Evolutionary conservation across 2,888 invertebrate species (phyloP).

Genomic region (Petrolisthes cinctipes): DNA sequence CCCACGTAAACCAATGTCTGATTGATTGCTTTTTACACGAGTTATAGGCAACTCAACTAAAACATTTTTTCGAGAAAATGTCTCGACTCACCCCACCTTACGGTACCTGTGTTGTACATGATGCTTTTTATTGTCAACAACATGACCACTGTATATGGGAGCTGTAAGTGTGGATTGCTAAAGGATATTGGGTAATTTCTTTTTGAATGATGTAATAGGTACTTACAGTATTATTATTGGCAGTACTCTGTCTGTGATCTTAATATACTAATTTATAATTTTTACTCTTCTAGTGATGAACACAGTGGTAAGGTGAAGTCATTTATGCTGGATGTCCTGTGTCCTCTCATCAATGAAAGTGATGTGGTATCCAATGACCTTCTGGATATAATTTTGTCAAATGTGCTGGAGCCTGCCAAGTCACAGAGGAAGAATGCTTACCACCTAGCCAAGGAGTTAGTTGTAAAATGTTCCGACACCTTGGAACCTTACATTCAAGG

Average conservation of each 20-base stretch:
- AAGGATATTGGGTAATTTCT: not conserved
- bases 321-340: constrained; percentile 95
- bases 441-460: constrained; percentile 89
- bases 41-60: no score
- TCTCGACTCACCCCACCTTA: no score
- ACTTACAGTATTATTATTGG: not conserved
- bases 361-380: constrained; percentile 95
- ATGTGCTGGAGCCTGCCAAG: constrained; percentile 94
- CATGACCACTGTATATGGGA: no score
- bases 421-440: constrained; percentile 90
- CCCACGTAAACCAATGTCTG: no score
- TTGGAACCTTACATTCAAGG: constrained; percentile 94
- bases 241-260: not conserved
- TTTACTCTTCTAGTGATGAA: constrained; percentile 80
- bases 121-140: no score
- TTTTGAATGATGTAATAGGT: not conserved
- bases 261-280: constrained; percentile 25
- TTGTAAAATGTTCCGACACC: constrained; percentile 90
- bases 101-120: no score
- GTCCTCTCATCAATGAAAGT: constrained; percentile 93
- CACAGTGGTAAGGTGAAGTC: constrained; percentile 96
- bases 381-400: constrained; percentile 91
- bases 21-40: no score
- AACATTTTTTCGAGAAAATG: no score
- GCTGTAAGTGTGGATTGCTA: no score